Conservation (phyloP, 2,113 vertebrate species). For the Motacilla tschutschensis region DNA sequence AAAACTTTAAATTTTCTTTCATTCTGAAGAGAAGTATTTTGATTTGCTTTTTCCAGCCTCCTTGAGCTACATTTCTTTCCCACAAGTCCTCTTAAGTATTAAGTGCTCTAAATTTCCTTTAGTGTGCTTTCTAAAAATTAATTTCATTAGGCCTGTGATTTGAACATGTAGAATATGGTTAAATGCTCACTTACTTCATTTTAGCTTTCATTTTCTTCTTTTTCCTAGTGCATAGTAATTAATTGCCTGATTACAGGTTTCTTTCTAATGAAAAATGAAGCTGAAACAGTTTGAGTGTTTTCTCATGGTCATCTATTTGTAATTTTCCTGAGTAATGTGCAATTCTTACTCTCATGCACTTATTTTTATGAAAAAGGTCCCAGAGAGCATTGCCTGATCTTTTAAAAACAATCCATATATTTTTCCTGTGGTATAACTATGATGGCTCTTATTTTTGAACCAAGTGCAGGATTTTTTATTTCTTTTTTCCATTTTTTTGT, state of each 20-base stretch:
- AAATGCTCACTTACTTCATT: background rate
- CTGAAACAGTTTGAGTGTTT: background rate
- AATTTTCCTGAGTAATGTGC: background rate
- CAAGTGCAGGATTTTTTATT: background rate
- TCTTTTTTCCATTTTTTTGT: background rate
- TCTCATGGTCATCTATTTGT: background rate
- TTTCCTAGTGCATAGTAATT: background rate
- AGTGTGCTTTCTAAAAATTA: background rate
- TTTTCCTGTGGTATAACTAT: background rate
- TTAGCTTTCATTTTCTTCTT: background rate
- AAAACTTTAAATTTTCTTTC: background rate
- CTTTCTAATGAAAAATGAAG: background rate
- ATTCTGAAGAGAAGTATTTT: background rate
- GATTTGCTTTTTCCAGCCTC: background rate
- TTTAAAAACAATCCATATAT: background rate
- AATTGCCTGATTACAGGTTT: background rate
- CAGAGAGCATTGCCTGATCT: background rate
- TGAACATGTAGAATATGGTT: background rate
- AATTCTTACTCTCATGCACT: background rate
- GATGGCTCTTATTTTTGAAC: background rate
- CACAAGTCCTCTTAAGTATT: background rate
- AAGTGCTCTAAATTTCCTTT: background rate
- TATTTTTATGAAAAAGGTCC: background rate
- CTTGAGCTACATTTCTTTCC: background rate
- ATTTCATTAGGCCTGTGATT: background rate